Evolutionary conservation across 2,113 vertebrate genomes (phyloP).

Genomic region (Oreochromis niloticus): DNA sequence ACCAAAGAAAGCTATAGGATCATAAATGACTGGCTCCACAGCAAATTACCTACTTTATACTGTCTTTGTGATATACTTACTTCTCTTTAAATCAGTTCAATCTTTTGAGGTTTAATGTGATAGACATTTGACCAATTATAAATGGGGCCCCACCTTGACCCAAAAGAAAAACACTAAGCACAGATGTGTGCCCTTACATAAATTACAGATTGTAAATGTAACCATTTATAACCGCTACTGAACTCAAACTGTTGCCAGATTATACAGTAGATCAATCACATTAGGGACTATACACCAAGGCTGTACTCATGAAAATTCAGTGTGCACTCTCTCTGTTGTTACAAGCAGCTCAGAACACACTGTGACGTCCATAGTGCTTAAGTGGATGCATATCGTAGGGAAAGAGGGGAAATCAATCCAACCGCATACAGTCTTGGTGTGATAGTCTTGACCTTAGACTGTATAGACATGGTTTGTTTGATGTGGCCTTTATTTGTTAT

Average conservation of each 20-base stretch:
- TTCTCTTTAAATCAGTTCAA: constrained; percentile 37
- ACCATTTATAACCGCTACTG: constrained; percentile 58
- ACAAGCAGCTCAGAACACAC: constrained; percentile 31
- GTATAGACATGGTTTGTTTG: constrained; percentile 32
- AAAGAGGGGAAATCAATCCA: constrained; percentile 17
- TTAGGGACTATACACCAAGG: constrained; percentile 27
- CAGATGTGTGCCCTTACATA: constrained; percentile 68
- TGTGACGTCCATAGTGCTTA: constrained; percentile 38
- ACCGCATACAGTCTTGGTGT: constrained; percentile 25
- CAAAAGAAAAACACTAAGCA: constrained; percentile 32
- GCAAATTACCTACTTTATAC: background rate
- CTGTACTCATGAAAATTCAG: constrained; percentile 75
- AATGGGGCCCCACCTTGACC: constrained; percentile 51
- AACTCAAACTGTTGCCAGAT: constrained; percentile 55
- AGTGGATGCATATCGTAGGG: constrained; percentile 34
- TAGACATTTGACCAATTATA: constrained; percentile 31
- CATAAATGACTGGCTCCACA: background rate
- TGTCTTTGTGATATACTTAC: constrained; percentile 10
- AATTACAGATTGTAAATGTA: constrained; percentile 56
- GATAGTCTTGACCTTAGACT: constrained; percentile 48
- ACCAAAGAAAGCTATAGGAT: background rate
- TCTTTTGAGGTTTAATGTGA: constrained; percentile 41
- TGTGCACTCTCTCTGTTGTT: constrained; percentile 52
- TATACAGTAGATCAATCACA: constrained; percentile 66
- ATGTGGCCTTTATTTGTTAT: constrained; percentile 43